Base-by-base conservation (phyloP, 2,888 invertebrate genomes). In the Megamerina dolium region DNA sequence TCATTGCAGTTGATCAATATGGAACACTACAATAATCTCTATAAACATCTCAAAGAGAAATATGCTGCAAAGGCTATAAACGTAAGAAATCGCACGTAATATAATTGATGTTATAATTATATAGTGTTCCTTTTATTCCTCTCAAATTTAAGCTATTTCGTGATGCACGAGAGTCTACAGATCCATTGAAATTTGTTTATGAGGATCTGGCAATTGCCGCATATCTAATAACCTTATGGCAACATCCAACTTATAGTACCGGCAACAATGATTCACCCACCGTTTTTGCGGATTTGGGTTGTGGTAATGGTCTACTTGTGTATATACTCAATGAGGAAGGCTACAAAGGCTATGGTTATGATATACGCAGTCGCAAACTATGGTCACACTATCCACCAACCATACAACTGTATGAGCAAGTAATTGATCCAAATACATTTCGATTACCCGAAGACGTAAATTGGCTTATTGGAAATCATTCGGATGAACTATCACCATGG, bases 401-500 rank as follows among this genome's bases (percentile, higher is more conserved):
- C 41, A 73, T 82, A 4, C 70, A 74, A 48, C 74, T 93, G 39
- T 74, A 59, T n/a, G 69, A 68, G 31, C 47, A 59, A 42, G 53
- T 61, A 2, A 57, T 68, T 13, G 83, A 75, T 82, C 88, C 73
- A 18, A 60, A 62, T 14, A 39, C 45, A 12, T 61, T 60, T 43
- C 29, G 38, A 5, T 18, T 62, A 1, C 89, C 85, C 60, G 79
- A 83, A 8, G 77, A 82, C n/a, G 77, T 77, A 20, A 87, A 92
- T 61, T 95, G 95, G 94, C 73, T 99, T 38, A 93, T 99, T 65
- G 99, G 97, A 39, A 99, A 99, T 73, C 99, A 99, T 75, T 94
- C 95, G 12, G 99, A 99, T 75, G 97, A 99, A 68, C 73, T 99
- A n/a, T 96, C 97, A 8, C 95, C 96, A 2, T 99, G 97, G 97